A percentile compares a stretch with the other conserved stretches of the same genome.
Conservation (phyloP, 2,113 vertebrate species). For the Oreocharis arfaki region DNA sequence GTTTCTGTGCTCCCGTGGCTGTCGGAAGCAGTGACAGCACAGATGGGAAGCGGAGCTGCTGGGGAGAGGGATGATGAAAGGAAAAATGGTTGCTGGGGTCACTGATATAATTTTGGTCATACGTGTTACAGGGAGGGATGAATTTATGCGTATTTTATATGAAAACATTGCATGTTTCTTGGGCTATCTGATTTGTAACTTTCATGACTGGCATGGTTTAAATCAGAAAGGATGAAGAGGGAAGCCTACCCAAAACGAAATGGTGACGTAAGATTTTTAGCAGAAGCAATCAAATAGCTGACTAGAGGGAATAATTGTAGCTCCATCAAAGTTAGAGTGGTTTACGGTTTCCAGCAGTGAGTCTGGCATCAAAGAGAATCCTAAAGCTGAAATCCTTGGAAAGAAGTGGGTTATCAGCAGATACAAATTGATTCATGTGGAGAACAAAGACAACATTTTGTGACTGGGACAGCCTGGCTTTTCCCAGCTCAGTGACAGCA, state of each 20-base stretch:
- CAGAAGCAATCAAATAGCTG: constrained; percentile 11
- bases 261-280: neutral
- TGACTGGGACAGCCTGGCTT: neutral
- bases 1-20: neutral
- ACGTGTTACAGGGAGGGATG: neutral
- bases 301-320: neutral
- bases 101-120: fast-evolving
- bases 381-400: neutral
- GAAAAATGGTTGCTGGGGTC: neutral
- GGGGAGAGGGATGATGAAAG: neutral
- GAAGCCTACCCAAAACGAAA: neutral
- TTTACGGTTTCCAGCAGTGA: constrained; percentile 39
- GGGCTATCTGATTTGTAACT: neutral
- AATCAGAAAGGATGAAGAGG: neutral
- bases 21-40: neutral
- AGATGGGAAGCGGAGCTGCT: neutral
- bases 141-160: neutral
- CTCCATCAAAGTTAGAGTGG: neutral
- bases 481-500: neutral
- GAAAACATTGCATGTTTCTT: neutral
- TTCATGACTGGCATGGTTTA: neutral
- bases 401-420: constrained; percentile 38
- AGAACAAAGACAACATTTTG: neutral
- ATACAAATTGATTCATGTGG: constrained; percentile 13
- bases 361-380: constrained; percentile 42